phyloP scores from a whole-genome alignment of 2,113 vertebrate species.

The Dissostichus mawsoni region DNA sequence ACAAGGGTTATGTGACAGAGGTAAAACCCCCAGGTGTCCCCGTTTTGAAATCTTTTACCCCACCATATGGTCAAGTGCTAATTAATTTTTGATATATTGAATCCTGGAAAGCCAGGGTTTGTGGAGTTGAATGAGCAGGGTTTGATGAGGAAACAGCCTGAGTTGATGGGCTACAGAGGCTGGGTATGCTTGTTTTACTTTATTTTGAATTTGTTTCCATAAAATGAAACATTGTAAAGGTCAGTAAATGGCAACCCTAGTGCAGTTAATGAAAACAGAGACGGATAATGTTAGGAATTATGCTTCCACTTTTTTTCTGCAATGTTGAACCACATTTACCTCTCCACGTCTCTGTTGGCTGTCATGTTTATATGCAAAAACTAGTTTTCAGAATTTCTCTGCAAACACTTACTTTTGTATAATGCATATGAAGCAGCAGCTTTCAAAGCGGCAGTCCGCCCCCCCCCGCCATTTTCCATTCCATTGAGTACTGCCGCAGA shows the following conservation, averaged over 20 bases:
- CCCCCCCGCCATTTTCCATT: constrained; percentile 68
- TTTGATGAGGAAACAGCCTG: background rate
- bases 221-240: constrained; percentile 38
- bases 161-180: background rate
- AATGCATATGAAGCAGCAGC: constrained; percentile 46
- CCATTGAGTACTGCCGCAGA: constrained; percentile 60
- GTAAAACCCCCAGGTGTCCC: constrained; percentile 49
- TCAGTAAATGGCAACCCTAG: constrained; percentile 16
- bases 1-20: constrained; percentile 55
- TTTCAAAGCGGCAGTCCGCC: constrained; percentile 18
- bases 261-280: constrained; percentile 13
- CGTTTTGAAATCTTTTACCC: constrained; percentile 48
- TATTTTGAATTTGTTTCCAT: constrained; percentile 15
- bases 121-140: constrained; percentile 2
- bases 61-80: constrained; percentile 49
- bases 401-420: constrained; percentile 42
- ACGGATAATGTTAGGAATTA: constrained; percentile 15
- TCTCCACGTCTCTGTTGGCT: constrained; percentile 20
- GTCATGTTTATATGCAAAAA: constrained; percentile 45
- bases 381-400: constrained; percentile 45
- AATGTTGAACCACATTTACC: constrained; percentile 28
- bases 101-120: background rate
- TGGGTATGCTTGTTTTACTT: constrained; percentile 7
- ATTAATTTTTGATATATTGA: constrained; percentile 43
- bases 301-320: background rate